A percentile compares a stretch with the other conserved stretches of the same genome.
Conservation (phyloP, 2,888 invertebrate genomes). For the Watsonalla binaria region DNA sequence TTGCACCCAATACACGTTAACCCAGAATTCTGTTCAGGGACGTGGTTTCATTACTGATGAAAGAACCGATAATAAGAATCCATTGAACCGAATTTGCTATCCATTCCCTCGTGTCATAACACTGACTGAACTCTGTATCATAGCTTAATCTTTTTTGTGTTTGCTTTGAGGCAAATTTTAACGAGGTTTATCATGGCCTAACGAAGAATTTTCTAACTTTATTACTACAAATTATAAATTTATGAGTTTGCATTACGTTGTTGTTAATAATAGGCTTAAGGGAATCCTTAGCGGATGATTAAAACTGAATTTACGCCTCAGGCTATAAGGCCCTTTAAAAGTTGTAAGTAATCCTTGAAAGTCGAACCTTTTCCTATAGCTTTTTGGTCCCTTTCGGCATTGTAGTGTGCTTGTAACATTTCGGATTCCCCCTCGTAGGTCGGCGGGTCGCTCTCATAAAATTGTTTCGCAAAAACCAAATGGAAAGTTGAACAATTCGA, state of each 20-base stretch:
- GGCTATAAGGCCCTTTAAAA: slow-evolving; percentile 25
- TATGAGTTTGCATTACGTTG: background rate
- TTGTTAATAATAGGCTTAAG: background rate
- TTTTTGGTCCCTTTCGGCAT: slow-evolving; percentile 25
- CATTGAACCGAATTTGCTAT: background rate
- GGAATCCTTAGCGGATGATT: background rate
- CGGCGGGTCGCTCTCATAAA: slow-evolving; percentile 37
- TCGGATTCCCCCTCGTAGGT: slow-evolving; percentile 29
- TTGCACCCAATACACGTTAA: background rate
- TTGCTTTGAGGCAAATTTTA: too few relatives aligned
- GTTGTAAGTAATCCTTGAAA: slow-evolving; percentile 26
- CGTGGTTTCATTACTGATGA: background rate
- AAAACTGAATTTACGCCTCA: slow-evolving; percentile 8
- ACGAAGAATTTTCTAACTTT: background rate
- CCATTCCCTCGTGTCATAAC: background rate
- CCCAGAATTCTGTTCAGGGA: background rate
- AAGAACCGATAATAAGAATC: background rate
- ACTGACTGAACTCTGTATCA: background rate
- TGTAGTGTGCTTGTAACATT: slow-evolving; percentile 17
- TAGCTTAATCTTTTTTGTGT: too few relatives aligned
- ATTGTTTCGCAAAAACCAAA: slow-evolving; percentile 33
- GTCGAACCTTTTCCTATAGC: slow-evolving; percentile 23
- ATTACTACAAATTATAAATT: too few relatives aligned
- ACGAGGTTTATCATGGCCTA: too few relatives aligned
- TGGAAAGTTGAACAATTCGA: slow-evolving; percentile 34